A percentile compares a stretch with the other conserved stretches of the same genome.
phyloP scores from a whole-genome alignment of 2,797 vertebrate species.

The Megaceryle alcyon region DNA sequence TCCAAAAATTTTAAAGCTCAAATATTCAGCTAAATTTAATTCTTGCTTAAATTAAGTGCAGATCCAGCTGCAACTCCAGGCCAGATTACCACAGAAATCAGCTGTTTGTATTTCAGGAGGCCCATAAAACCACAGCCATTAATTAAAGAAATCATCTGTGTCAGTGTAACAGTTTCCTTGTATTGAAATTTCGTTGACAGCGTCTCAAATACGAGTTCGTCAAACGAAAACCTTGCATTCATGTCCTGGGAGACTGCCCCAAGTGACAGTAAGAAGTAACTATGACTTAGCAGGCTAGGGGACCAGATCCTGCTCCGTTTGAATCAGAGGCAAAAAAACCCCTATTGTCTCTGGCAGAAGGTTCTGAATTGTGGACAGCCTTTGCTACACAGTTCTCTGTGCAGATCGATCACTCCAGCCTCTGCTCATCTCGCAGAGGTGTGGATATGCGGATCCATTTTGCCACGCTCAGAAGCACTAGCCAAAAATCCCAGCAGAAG shows the following conservation, averaged over 20 bases:
- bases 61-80: neutral
- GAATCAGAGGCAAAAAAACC: neutral
- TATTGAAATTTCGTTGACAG: neutral
- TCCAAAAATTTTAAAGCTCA: neutral
- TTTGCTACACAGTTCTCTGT: neutral
- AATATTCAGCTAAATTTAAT: neutral
- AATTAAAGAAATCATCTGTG: neutral
- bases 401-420: neutral
- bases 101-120: neutral
- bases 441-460: neutral
- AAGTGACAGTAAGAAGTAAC: neutral
- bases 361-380: neutral
- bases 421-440: neutral
- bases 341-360: neutral
- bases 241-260: neutral
- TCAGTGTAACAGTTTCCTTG: neutral
- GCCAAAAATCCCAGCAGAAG: neutral
- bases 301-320: neutral
- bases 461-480: accelerated
- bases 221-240: neutral
- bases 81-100: neutral
- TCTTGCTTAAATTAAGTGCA: neutral
- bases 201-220: neutral
- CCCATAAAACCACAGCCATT: neutral
- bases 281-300: neutral